These are phyloP conservation scores for Spodoptera picta DNA, from an alignment of 2,888 invertebrate genomes.

Conservation along the genomic window DNA sequence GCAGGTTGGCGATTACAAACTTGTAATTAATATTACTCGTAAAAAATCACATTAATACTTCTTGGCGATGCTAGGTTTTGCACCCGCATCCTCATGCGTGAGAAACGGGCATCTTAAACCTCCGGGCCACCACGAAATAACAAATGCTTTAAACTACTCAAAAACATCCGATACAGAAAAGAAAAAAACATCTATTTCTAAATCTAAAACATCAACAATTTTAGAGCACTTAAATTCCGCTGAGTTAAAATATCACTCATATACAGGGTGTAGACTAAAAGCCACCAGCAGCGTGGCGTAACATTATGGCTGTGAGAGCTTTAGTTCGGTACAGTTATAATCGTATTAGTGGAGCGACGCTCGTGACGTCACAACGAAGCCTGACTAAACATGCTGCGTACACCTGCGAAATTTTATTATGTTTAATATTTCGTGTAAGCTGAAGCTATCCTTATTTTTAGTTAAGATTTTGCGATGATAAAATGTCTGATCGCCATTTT, in stretches of 20 bases:
- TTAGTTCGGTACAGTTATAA: conserved; percentile 73
- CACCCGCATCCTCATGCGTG: too few species aligned
- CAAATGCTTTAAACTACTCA: too few species aligned
- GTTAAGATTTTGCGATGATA: background rate
- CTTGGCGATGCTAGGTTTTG: too few species aligned
- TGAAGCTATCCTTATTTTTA: background rate
- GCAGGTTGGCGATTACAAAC: too few species aligned
- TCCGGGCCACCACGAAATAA: too few species aligned
- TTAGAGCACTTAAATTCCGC: conserved; percentile 39
- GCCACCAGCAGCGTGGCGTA: conserved; percentile 51
- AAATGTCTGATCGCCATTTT: background rate
- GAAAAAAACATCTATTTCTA: conserved; percentile 1
- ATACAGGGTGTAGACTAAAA: conserved; percentile 61
- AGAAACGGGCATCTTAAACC: too few species aligned
- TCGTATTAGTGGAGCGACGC: conserved; percentile 76
- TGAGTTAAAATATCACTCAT: conserved; percentile 52
- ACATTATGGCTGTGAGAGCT: conserved; percentile 54
- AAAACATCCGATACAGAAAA: background rate
- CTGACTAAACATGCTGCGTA: conserved; percentile 39
- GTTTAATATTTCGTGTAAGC: conserved; percentile 15
- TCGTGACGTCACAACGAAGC: conserved; percentile 48
- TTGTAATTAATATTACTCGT: too few species aligned
- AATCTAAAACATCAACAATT: conserved; percentile 32
- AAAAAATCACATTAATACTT: too few species aligned
- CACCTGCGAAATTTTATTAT: conserved; percentile 36